These are phyloP conservation scores for Carcina quercana DNA, from an alignment of 2,888 invertebrate genomes.

Conservation along the genomic window DNA sequence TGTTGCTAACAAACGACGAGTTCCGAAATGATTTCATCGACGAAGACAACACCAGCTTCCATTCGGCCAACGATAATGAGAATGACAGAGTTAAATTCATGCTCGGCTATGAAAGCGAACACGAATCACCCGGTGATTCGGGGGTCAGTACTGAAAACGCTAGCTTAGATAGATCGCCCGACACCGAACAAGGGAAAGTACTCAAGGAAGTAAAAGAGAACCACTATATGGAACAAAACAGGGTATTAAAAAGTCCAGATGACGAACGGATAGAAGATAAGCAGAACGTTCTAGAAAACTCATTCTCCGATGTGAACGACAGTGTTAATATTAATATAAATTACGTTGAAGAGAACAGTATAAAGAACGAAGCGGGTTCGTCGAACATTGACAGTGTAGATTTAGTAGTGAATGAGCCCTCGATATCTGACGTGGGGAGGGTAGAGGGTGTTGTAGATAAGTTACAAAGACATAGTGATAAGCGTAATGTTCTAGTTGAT, in stretches of 20 bases:
- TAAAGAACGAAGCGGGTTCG: slow-evolving; percentile 56
- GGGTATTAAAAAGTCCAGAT: slow-evolving; percentile 51
- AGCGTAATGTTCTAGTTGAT: slow-evolving; percentile 28
- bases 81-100: slow-evolving; percentile 60
- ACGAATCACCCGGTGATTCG: slow-evolving; percentile 73
- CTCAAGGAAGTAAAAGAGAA: slow-evolving; percentile 44
- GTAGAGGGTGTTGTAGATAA: slow-evolving; percentile 22
- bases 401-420: slow-evolving; percentile 35
- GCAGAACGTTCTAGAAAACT: slow-evolving; percentile 42
- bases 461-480: slow-evolving; percentile 40
- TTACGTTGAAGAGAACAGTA: slow-evolving; percentile 45
- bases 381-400: slow-evolving; percentile 32
- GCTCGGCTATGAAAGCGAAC: slow-evolving; percentile 66
- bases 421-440: slow-evolving; percentile 13
- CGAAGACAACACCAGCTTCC: slow-evolving; percentile 46
- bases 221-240: slow-evolving; percentile 59
- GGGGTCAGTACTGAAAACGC: slow-evolving; percentile 84
- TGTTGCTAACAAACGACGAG: slow-evolving; percentile 69
- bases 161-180: slow-evolving; percentile 78
- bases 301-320: slow-evolving; percentile 44
- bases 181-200: slow-evolving; percentile 63
- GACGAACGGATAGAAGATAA: slow-evolving; percentile 30
- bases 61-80: slow-evolving; percentile 43
- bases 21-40: slow-evolving; percentile 48
- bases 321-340: slow-evolving; percentile 51